phyloP scores from a whole-genome alignment of 2,797 vertebrate species.

The Scolopax rusticola region DNA sequence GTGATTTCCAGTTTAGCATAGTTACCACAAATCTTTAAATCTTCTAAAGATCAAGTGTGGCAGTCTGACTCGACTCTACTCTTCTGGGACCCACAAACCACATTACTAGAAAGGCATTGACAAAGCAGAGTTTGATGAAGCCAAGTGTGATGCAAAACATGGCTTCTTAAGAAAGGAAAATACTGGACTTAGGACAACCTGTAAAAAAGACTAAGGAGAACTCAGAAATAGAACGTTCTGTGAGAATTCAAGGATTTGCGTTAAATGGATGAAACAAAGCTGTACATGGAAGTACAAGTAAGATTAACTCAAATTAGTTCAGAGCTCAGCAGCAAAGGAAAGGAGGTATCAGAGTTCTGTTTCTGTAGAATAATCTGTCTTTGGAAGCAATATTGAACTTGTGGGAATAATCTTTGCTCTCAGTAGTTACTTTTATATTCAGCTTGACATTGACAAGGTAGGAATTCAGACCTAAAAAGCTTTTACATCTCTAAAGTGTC shows the following conservation, averaged over 20 bases:
- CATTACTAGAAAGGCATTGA: background rate
- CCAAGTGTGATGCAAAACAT: background rate
- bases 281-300: background rate
- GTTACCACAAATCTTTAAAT: background rate
- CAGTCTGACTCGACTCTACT: background rate
- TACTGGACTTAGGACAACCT: background rate
- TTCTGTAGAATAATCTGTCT: background rate
- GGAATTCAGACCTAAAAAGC: background rate
- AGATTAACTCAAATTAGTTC: background rate
- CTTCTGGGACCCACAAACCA: background rate
- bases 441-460: background rate
- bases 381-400: background rate
- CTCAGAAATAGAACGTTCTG: background rate
- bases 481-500: background rate
- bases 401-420: background rate
- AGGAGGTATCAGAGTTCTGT: background rate
- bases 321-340: background rate
- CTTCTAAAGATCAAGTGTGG: background rate
- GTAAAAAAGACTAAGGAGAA: background rate
- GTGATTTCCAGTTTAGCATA: background rate
- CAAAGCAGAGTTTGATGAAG: background rate
- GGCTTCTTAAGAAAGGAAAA: background rate
- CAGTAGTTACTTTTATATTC: background rate
- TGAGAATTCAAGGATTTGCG: background rate
- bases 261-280: background rate